Evolutionary conservation across 2,797 vertebrate genomes (phyloP).

Genomic region (Neoniphon sammara): DNA sequence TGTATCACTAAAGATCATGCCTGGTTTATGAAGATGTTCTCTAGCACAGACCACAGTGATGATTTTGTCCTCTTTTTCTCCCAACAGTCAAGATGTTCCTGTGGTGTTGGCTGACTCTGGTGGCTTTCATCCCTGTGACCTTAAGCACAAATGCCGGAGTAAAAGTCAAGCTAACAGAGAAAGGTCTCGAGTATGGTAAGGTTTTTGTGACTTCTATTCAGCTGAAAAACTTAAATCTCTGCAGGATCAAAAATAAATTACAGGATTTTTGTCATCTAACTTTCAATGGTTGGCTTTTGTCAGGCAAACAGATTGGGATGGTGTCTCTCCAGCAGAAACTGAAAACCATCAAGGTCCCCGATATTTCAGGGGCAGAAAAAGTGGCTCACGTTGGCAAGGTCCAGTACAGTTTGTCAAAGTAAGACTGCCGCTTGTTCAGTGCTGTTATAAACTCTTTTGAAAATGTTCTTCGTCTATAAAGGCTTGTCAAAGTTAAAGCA

Average conservation of each 20-base stretch:
- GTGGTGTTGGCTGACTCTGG: constrained; percentile 63
- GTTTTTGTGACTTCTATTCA: too few species aligned
- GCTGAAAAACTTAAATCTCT: not conserved
- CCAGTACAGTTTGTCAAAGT: constrained; percentile 80
- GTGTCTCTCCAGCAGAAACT: constrained; percentile 74
- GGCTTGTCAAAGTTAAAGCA: not conserved
- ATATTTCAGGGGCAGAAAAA: constrained; percentile 73
- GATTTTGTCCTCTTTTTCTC: constrained; percentile 28
- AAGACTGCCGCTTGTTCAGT: constrained; percentile 32
- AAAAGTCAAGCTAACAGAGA: constrained; percentile 78
- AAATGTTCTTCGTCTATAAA: not conserved
- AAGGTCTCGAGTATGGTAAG: constrained; percentile 83
- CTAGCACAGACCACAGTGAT: not conserved
- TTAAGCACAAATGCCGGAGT: constrained; percentile 75
- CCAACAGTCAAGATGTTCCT: constrained; percentile 65
- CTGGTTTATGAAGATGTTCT: not conserved
- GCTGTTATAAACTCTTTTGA: not conserved
- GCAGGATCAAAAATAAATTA: not conserved
- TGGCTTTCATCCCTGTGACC: constrained; percentile 58
- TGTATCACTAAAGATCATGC: not conserved
- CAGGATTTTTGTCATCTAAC: not conserved
- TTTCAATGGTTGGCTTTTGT: not conserved
- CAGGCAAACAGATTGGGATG: constrained; percentile 80
- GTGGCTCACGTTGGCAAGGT: constrained; percentile 79
- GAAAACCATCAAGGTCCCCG: constrained; percentile 74